phyloP scores from a whole-genome alignment of 1,140 invertebrate species.

The Epicauta chinensis region DNA sequence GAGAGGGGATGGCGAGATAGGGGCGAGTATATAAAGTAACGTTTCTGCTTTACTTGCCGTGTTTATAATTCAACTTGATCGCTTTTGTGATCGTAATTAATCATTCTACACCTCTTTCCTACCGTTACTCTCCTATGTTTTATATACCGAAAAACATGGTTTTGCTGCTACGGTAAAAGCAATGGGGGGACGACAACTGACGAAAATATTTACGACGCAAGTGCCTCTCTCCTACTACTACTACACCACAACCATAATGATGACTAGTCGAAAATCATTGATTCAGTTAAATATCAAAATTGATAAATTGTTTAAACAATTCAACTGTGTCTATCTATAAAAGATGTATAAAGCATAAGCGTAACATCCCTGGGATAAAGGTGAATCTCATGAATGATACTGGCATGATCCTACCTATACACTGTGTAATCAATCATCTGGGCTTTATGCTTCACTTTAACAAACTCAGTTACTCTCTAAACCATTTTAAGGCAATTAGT shows the following conservation, averaged over 20 bases:
- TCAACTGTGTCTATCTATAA: not conserved
- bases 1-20: no score
- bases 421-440: constrained; percentile 28
- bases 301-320: no score
- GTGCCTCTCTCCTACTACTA: no score
- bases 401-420: constrained; percentile 24
- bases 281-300: no score
- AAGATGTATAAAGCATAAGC: constrained; percentile 3
- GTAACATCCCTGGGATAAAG: constrained; percentile 4
- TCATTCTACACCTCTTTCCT: constrained; percentile 2
- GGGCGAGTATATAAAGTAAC: constrained; percentile 8
- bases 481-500: constrained; percentile 10
- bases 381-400: constrained; percentile 17
- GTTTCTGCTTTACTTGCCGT: constrained; percentile 10
- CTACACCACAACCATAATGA: no score
- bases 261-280: no score
- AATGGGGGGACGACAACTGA: no score
- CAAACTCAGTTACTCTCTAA: constrained; percentile 11
- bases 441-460: constrained; percentile 20
- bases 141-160: no score
- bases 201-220: no score
- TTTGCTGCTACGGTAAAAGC: no score
- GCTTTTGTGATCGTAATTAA: constrained; percentile 9
- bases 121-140: no score
- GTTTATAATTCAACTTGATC: constrained; percentile 11